Evolutionary conservation across 2,797 vertebrate genomes (phyloP), one percentile per base, ranked within the genome.

Genomic region (Allobates femoralis): DNA sequence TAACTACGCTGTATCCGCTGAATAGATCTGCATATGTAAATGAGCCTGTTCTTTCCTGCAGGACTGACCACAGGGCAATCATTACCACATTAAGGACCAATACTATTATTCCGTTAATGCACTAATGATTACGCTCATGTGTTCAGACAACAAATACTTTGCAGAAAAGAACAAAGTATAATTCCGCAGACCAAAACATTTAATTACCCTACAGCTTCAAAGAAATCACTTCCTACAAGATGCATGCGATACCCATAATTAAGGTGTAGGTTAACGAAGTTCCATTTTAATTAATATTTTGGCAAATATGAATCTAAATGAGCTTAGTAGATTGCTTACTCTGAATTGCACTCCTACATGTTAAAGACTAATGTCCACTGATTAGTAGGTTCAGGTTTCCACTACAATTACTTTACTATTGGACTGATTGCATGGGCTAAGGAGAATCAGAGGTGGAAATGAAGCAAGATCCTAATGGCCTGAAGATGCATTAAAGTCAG

Each of bases 101-200:
- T 67, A 55, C 62, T 69, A 81, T 67, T 81, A 81, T 81, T 69
- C 50, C 62, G 34, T 67, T 67, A 81, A 81, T 53, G 62, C 62
- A 28, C 26, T 55, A 81, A 81, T 81, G 62, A 81, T 69, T 55
- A 51, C 26, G n/a, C 53, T 51, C 51, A 11, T 67, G 62, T 53
- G 28, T 51, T 32, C 7, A 53, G 62, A 67, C 41, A 46, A 41
- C 69, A 73, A 80, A 80, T 28, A 80, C 58, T 53, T 28, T 21
- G 3, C n/a, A 53, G 62, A 81, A 32, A 55, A 53, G 79, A 66
- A 30, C 64, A 51, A 53, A 30, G 21, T 77, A 26, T 32, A 77
- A 32, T 53, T 77, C n/a, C 30, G 11, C 10, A 56, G 51, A 55
- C 41, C 41, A 81, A 81, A 80, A 81, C 64, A 67, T 67, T 51